Conservation (phyloP, 2,888 invertebrate genomes). For the Leptopilina syphax region DNA sequence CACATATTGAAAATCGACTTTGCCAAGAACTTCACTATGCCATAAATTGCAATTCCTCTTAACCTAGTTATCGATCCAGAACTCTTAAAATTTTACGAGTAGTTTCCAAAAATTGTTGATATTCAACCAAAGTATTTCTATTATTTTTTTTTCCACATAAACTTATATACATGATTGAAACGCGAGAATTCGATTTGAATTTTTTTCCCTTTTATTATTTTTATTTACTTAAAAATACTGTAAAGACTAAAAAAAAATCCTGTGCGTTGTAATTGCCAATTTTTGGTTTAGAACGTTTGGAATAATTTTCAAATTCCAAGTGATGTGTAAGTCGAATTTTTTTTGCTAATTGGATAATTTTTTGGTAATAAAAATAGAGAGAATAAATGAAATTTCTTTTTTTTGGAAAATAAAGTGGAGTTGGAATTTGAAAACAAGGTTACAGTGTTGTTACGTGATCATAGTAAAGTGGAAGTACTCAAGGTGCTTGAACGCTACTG, state of each 20-base stretch:
- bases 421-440: conserved; percentile 1
- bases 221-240: no score
- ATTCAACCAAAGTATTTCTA: conserved; percentile 16
- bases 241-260: no score
- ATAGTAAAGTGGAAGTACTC: conserved; percentile 44
- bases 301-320: no score
- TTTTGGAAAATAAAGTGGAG: no score
- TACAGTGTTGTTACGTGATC: conserved; percentile 27
- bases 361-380: no score
- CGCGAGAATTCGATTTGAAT: background rate
- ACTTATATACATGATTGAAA: background rate
- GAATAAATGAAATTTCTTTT: no score
- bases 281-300: no score
- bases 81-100: conserved; percentile 38
- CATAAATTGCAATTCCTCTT: conserved; percentile 18
- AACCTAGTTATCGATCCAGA: conserved; percentile 21
- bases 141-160: background rate
- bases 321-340: no score
- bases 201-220: no score
- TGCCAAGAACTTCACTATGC: conserved; percentile 25
- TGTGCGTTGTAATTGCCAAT: no score
- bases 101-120: conserved; percentile 18
- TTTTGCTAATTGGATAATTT: no score
- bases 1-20: conserved; percentile 26
- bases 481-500: conserved; percentile 12